Percentiles rank a stretch among this genome's conserved stretches.
These are phyloP conservation scores for Ips nitidus DNA, from an alignment of 1,140 invertebrate species.

Conservation along the genomic window DNA sequence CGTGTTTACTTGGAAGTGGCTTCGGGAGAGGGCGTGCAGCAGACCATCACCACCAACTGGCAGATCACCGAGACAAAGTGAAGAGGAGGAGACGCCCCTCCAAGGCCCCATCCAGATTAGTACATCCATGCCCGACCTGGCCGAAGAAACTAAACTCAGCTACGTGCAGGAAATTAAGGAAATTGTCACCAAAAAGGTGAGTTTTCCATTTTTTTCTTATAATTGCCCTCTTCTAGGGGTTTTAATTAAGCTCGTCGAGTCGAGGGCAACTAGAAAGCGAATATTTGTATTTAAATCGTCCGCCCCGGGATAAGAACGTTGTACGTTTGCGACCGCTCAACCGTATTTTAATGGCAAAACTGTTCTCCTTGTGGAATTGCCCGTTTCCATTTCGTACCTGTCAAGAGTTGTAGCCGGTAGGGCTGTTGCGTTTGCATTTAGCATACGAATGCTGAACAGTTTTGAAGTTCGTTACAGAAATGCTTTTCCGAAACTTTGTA, in stretches of 20 bases:
- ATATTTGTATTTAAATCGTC: constrained; percentile 4
- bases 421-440: constrained; percentile 3
- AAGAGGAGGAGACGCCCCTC: constrained; percentile 60
- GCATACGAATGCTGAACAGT: background rate
- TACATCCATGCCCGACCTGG: constrained; percentile 72
- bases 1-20: constrained; percentile 69
- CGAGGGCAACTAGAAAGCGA: background rate
- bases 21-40: constrained; percentile 58
- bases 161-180: constrained; percentile 74
- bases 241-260: constrained; percentile 2
- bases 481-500: too few relatives aligned
- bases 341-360: constrained; percentile 3
- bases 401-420: constrained; percentile 9
- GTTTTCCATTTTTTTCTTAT: background rate
- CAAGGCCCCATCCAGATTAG: constrained; percentile 72
- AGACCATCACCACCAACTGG: constrained; percentile 50
- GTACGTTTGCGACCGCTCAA: background rate
- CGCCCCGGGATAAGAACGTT: background rate
- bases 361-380: background rate
- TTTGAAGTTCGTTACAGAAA: background rate
- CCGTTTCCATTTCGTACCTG: constrained; percentile 10
- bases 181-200: constrained; percentile 63
- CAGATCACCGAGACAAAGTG: constrained; percentile 24
- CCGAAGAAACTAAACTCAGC: constrained; percentile 68
- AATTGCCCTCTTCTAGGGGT: background rate